Evolutionary conservation across 2,888 invertebrate genomes (phyloP).

Genomic region (Pomacea canaliculata): DNA sequence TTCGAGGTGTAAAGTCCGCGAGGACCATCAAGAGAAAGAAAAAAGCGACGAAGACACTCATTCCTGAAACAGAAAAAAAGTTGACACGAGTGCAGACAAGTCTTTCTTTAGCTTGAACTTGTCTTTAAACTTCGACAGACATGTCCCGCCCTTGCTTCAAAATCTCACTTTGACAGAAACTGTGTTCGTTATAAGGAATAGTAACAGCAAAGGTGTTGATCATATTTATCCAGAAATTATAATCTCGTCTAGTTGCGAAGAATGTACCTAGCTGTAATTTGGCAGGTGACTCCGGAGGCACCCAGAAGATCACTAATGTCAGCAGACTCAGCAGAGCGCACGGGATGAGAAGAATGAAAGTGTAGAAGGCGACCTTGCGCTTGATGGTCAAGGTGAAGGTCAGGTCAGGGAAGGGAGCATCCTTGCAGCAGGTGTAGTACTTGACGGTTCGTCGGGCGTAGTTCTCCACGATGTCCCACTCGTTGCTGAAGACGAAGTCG

Average conservation of each 20-base stretch:
- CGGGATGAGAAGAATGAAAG: slow-evolving; percentile 68
- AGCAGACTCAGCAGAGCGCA: slow-evolving; percentile 67
- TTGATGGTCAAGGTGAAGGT: slow-evolving; percentile 62
- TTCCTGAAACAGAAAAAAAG: slow-evolving; percentile 16
- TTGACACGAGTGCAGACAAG: not conserved
- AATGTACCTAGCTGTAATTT: slow-evolving; percentile 68
- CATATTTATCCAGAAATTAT: no score
- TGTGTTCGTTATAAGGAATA: no score
- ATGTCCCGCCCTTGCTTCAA: no score
- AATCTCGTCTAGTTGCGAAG: no score
- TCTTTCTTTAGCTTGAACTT: no score
- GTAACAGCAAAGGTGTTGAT: no score
- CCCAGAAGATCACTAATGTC: slow-evolving; percentile 70
- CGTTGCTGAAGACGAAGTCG: slow-evolving; percentile 67
- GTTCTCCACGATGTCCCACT: slow-evolving; percentile 66
- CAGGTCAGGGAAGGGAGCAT: slow-evolving; percentile 66
- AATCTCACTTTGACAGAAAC: no score
- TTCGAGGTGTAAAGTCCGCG: slow-evolving; percentile 67
- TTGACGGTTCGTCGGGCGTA: slow-evolving; percentile 60
- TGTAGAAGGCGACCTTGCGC: slow-evolving; percentile 65
- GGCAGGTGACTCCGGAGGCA: slow-evolving; percentile 70
- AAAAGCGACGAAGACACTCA: slow-evolving; percentile 53
- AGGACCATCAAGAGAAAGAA: slow-evolving; percentile 67
- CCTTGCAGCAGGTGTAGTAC: slow-evolving; percentile 65
- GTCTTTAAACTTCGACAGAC: no score